phyloP scores from a whole-genome alignment of 2,113 vertebrate genomes.

The Trogon surrucura region DNA sequence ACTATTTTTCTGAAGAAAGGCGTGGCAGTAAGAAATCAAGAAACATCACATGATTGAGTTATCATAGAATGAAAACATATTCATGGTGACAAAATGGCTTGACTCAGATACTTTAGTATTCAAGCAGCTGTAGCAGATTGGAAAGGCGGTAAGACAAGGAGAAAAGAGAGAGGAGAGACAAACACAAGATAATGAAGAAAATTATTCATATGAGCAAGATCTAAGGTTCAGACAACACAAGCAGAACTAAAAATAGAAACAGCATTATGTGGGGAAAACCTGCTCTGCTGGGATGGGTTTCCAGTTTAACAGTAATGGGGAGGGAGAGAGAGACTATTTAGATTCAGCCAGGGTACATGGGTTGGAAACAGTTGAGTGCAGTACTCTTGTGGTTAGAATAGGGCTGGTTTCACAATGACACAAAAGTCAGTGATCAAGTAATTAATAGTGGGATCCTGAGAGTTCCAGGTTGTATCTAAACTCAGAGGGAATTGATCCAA shows the following conservation, averaged over 20 bases:
- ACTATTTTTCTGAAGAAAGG: neutral
- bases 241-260: slow-evolving; percentile 45
- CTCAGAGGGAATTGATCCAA: neutral
- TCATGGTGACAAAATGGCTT: slow-evolving; percentile 45
- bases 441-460: neutral
- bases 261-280: slow-evolving; percentile 9
- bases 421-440: neutral
- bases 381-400: neutral
- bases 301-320: neutral
- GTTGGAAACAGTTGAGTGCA: neutral
- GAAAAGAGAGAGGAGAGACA: slow-evolving; percentile 25
- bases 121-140: slow-evolving; percentile 47
- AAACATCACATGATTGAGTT: slow-evolving; percentile 42
- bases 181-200: slow-evolving; percentile 22
- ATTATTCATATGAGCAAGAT: slow-evolving; percentile 61
- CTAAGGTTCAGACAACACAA: slow-evolving; percentile 55
- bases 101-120: slow-evolving; percentile 52
- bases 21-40: slow-evolving; percentile 8
- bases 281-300: slow-evolving; percentile 11
- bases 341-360: neutral
- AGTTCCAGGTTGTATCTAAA: neutral
- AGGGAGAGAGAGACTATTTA: neutral
- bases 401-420: neutral
- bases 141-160: slow-evolving; percentile 50
- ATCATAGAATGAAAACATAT: slow-evolving; percentile 29